Conservation (phyloP, 2,113 vertebrate species). For the Sciurus niger region DNA sequence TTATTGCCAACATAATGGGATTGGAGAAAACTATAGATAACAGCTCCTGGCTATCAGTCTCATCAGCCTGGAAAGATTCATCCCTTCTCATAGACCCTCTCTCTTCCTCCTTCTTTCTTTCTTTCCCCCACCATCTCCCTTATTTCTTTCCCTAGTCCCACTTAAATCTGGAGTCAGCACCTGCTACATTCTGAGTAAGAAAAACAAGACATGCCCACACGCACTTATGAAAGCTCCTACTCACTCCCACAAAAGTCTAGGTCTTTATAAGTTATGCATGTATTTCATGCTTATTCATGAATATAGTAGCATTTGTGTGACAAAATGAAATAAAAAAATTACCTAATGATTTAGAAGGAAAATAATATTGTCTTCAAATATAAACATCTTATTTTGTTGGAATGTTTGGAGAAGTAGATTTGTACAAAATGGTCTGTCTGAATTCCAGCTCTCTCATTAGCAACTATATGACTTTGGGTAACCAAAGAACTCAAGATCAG, state of each 20-base stretch:
- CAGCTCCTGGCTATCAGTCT: not conserved
- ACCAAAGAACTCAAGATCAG: not conserved
- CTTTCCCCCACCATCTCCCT: not conserved
- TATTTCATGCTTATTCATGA: not conserved
- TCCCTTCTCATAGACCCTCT: rapidly evolving
- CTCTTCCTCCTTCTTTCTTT: not conserved
- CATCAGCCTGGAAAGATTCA: not conserved
- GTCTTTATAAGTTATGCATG: not conserved
- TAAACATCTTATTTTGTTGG: not conserved
- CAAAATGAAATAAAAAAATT: not conserved
- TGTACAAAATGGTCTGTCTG: not conserved
- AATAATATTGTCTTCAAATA: not conserved
- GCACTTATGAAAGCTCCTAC: not conserved
- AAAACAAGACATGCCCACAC: rapidly evolving
- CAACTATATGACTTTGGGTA: not conserved
- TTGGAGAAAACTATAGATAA: not conserved
- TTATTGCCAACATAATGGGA: not conserved
- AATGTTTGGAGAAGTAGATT: not conserved
- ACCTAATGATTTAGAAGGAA: not conserved
- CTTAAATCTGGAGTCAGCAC: not conserved
- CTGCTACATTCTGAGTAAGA: not conserved
- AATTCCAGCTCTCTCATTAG: not conserved
- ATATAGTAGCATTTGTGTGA: not conserved
- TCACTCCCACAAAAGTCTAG: not conserved
- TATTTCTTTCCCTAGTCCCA: not conserved